These are phyloP conservation scores for Proteles cristata DNA, from an alignment of 2,113 vertebrate species.

Conservation along the genomic window DNA sequence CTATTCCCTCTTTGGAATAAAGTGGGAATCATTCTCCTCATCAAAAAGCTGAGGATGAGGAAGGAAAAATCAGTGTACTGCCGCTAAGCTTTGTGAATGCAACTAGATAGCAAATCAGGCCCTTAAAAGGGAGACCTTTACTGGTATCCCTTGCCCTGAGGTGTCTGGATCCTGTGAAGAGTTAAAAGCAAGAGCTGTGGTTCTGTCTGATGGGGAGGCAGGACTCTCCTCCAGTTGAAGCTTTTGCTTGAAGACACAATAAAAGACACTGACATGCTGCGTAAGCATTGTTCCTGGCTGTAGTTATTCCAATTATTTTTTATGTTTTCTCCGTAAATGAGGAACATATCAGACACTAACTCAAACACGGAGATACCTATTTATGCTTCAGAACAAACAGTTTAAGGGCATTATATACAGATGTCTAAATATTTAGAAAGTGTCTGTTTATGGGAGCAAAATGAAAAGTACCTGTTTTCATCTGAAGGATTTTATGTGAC, in stretches of 20 bases:
- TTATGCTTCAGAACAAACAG: constrained; percentile 92
- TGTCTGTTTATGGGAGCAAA: constrained; percentile 88
- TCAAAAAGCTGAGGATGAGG: background rate
- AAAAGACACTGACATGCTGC: constrained; percentile 84
- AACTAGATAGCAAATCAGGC: background rate
- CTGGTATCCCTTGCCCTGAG: background rate
- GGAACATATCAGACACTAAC: constrained; percentile 86
- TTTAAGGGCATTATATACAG: constrained; percentile 90
- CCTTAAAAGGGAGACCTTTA: background rate
- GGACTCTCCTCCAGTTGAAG: constrained; percentile 47
- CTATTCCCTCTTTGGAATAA: background rate
- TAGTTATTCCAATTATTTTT: constrained; percentile 84
- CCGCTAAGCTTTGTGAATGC: background rate
- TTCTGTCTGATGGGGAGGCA: background rate
- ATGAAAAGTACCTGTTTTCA: constrained; percentile 90
- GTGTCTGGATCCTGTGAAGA: background rate
- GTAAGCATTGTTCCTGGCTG: constrained; percentile 84
- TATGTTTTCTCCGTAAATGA: constrained; percentile 84
- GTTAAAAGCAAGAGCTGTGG: constrained; percentile 57
- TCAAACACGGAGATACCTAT: constrained; percentile 90
- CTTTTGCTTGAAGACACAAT: constrained; percentile 80
- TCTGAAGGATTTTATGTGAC: constrained; percentile 86
- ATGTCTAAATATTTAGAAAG: constrained; percentile 92
- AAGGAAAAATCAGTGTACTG: background rate
- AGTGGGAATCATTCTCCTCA: background rate